These are phyloP conservation scores for Andrena haemorrhoa DNA, from an alignment of 2,888 invertebrate genomes.

Conservation along the genomic window DNA sequence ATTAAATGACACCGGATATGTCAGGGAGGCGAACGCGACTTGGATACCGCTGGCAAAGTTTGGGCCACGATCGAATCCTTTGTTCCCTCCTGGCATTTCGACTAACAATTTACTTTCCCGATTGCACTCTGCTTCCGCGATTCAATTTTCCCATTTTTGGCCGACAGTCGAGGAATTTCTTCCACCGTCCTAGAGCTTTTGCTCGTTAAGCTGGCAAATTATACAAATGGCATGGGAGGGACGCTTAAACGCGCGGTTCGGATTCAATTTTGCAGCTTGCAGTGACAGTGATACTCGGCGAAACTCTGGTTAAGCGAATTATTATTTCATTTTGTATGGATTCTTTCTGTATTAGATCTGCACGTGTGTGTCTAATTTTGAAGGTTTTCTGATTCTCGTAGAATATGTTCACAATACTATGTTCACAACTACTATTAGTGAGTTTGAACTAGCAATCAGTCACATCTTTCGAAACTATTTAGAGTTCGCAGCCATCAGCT, in stretches of 20 bases:
- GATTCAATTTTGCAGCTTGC: background rate
- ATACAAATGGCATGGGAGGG: background rate
- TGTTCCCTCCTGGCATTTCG: background rate
- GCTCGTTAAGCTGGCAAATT: background rate
- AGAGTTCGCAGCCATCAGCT: no score
- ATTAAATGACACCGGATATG: background rate
- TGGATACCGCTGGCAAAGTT: background rate
- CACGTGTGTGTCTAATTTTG: background rate
- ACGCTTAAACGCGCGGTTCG: background rate
- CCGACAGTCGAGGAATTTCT: background rate
- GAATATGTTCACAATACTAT: background rate
- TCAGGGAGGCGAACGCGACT: background rate
- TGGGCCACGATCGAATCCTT: background rate
- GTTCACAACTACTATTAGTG: background rate
- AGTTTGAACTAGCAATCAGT: background rate
- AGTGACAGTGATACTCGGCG: no score
- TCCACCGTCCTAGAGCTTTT: background rate
- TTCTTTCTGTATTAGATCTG: no score
- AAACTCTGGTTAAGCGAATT: no score
- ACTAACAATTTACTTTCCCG: constrained; percentile 10
- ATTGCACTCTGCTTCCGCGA: constrained; percentile 1
- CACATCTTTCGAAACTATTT: no score
- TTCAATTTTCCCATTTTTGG: constrained; percentile 11
- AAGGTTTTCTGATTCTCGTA: background rate
- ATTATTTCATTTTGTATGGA: no score